Base-by-base conservation (phyloP, 1,140 invertebrate genomes). In the Condylostylus longicornis region DNA sequence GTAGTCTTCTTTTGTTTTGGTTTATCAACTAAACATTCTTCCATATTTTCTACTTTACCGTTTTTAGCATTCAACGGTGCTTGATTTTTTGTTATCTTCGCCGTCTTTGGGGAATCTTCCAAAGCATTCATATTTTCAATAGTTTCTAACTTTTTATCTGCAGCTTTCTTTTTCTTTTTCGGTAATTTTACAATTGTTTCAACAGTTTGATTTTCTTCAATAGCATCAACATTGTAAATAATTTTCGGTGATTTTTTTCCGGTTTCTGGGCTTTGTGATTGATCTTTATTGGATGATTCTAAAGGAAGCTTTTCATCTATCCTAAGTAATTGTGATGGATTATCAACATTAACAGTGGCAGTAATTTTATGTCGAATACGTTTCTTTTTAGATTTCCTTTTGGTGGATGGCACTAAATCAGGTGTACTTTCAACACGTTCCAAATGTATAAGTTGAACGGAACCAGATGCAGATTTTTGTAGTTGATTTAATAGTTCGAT, bases 151-250 rank as follows among this genome's bases (percentile, higher is more conserved):
- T 32, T 32, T 18, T 32, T 15, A 14, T 32, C 14, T 13, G 17
- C 14, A 32, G 17, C 30, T 32, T 32, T 32, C 14, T 32, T 32
- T 42, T 59, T 59, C 43, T 57, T 59, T 38, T 59, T 60, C 33
- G 57, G 57, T 27, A 60, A 8, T 37, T 59, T 57, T 17, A 60
- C 50, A 0, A 59, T 42, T 33, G 51, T 54, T 32, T 55, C 40
- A 37, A 59, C 50, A 37, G 55, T 46, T 31, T 54, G 50, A 33
- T 54, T 50, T 38, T 58, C 54, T 38, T 60, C 53, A 19, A 60
- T 45, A 1, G 46, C 42, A 32, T 58, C 56, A 22, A 59, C 51
- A 25, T 50, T 54, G 1, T 44, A 46, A 5, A 52, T 54, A 22
- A 57, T 55, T 36, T 48, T 59, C 0, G 52, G 56, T 38, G 10